Conservation (phyloP, 1,140 invertebrate genomes). For the Diorhabda sublineata region DNA sequence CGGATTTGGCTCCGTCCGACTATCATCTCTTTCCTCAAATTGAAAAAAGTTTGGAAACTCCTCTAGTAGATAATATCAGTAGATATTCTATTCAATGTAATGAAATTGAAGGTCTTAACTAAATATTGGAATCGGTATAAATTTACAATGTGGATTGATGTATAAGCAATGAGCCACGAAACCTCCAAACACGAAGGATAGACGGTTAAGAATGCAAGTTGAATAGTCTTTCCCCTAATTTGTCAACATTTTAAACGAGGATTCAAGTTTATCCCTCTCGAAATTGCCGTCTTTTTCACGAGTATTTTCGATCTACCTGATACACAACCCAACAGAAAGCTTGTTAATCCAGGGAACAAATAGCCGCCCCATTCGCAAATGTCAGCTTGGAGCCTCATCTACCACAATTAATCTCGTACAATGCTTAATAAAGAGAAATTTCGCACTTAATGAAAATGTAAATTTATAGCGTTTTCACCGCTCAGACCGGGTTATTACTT, state of each 20-base stretch:
- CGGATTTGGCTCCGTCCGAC: too few species aligned
- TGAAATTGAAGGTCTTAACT: too few species aligned
- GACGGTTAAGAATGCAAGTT: too few species aligned
- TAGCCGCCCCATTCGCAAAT: conserved; percentile 13
- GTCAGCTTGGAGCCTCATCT: conserved; percentile 10
- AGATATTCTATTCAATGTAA: too few species aligned
- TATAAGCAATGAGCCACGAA: too few species aligned
- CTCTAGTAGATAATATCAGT: too few species aligned
- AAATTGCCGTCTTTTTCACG: neutral
- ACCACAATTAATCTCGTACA: conserved; percentile 15
- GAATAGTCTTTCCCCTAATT: neutral
- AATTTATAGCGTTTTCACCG: conserved; percentile 19
- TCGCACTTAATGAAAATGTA: conserved; percentile 19
- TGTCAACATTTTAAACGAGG: conserved; percentile 1
- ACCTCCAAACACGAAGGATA: too few species aligned
- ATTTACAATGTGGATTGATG: too few species aligned
- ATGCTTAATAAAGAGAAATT: conserved; percentile 21
- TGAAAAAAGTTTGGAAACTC: too few species aligned
- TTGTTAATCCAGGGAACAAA: conserved; percentile 14
- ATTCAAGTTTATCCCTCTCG: neutral
- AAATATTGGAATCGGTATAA: too few species aligned
- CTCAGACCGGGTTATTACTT: conserved; percentile 16
- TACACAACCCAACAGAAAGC: conserved; percentile 5
- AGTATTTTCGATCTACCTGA: conserved; percentile 2
- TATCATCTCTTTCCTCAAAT: too few species aligned